Evolutionary conservation across 2,888 invertebrate genomes (phyloP).

Genomic region (Hemicrepidius hirtus): DNA sequence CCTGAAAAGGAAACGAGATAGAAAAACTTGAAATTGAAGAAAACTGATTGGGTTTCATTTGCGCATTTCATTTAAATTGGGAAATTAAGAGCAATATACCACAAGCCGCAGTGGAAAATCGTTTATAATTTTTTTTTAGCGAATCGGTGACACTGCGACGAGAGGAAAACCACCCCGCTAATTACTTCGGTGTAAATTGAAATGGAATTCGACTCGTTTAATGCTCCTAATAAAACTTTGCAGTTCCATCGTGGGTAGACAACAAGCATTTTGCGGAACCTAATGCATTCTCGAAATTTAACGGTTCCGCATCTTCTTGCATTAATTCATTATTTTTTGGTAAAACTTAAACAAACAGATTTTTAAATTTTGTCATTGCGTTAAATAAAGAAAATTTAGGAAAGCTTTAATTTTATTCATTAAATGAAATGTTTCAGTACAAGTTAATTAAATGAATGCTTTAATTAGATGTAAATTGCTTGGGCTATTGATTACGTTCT

Average conservation of each 20-base stretch:
- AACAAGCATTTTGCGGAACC: too few species aligned
- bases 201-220: conserved; percentile 43
- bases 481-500: not conserved
- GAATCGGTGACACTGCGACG: conserved; percentile 23
- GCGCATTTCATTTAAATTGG: conserved; percentile 50
- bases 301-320: too few species aligned
- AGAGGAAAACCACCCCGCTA: conserved; percentile 28
- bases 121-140: conserved; percentile 32
- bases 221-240: conserved; percentile 34
- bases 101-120: not conserved
- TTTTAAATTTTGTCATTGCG: too few species aligned
- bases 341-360: too few species aligned
- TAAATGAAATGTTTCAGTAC: not conserved
- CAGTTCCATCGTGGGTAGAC: not conserved
- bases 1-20: not conserved
- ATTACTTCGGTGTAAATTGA: conserved; percentile 49
- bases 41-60: conserved; percentile 45
- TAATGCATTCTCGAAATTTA: too few species aligned
- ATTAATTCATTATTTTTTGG: too few species aligned
- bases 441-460: conserved; percentile 22
- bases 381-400: not conserved
- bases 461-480: conserved; percentile 2
- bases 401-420: not conserved
- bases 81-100: conserved; percentile 44
- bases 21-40: conserved; percentile 21